Percentiles rank a stretch among this genome's conserved stretches.
phyloP scores from a whole-genome alignment of 2,888 invertebrate genomes.

The Parnassius smintheus region DNA sequence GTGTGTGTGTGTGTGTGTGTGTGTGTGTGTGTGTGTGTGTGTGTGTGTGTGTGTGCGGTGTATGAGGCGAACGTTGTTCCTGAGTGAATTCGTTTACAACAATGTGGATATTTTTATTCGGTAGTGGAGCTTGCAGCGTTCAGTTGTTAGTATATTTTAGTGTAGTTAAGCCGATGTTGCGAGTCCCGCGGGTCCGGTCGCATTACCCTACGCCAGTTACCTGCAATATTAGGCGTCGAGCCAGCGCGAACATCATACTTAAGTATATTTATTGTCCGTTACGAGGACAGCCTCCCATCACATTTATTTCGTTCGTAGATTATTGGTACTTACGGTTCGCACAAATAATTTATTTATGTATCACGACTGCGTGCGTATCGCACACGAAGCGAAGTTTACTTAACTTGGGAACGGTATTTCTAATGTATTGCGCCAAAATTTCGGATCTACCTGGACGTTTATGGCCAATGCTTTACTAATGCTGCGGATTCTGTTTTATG shows the following conservation, averaged over 20 bases:
- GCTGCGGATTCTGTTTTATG: conserved; percentile 30
- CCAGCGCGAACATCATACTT: conserved; percentile 37
- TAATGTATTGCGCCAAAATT: conserved; percentile 34
- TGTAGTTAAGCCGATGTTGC: conserved; percentile 21
- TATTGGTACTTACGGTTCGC: conserved; percentile 72
- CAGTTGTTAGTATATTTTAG: conserved; percentile 36
- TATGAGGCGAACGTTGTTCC: conserved; percentile 42
- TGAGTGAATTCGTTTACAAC: conserved; percentile 38
- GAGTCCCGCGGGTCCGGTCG: conserved; percentile 21
- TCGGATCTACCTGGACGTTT: conserved; percentile 32
- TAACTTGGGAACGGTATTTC: conserved; percentile 43
- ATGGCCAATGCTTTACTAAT: conserved; percentile 39
- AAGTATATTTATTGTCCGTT: conserved; percentile 21
- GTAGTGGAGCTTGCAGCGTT: conserved; percentile 76
- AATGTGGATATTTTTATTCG: conserved; percentile 51
- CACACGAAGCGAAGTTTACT: conserved; percentile 68
- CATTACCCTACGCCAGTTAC: conserved; percentile 61
- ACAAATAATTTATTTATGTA: conserved; percentile 60
- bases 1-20: conserved; percentile 35
- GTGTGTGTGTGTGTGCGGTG: conserved; percentile 15
- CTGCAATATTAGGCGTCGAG: conserved; percentile 39
- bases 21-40: conserved; percentile 33
- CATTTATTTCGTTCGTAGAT: conserved; percentile 33
- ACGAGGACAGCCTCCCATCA: conserved; percentile 9
- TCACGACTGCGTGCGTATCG: conserved; percentile 43